Percentiles rank a stretch among this genome's conserved stretches.
Conservation (phyloP, 2,888 invertebrate species). For the Abrostola triplasia region DNA sequence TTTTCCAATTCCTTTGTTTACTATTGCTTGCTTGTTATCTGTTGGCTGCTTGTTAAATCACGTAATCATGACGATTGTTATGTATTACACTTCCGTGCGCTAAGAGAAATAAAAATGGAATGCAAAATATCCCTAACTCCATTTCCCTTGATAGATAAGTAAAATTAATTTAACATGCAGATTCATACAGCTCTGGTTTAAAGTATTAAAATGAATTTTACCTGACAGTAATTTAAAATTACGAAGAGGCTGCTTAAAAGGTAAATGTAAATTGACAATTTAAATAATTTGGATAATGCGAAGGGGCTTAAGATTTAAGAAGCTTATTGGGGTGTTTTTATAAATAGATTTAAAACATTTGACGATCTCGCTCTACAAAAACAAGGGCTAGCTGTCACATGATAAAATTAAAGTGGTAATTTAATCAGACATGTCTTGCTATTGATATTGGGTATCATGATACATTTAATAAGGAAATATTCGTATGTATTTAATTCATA, state of each 20-base stretch:
- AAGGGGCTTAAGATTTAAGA: conserved; percentile 7
- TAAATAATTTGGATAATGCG: conserved; percentile 25
- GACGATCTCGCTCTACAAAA: too few species aligned
- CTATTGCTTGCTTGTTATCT: conserved; percentile 5
- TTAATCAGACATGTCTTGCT: too few species aligned
- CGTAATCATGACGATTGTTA: background rate
- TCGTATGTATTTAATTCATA: too few species aligned
- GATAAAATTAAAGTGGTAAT: too few species aligned
- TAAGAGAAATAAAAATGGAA: background rate
- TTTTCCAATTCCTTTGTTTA: background rate
- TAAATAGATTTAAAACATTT: background rate
- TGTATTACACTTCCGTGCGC: background rate
- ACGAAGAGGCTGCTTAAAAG: conserved; percentile 18
- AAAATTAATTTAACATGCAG: background rate
- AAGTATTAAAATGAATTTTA: conserved; percentile 15
- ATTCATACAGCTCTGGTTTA: background rate
- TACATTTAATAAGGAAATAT: too few species aligned
- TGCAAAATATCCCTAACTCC: background rate
- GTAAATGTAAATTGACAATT: conserved; percentile 36
- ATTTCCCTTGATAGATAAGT: background rate
- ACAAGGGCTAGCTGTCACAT: too few species aligned
- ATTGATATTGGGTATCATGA: too few species aligned
- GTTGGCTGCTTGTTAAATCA: background rate
- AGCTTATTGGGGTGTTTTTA: too few species aligned
- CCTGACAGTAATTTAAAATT: conserved; percentile 6